Base-by-base conservation (phyloP, 1,140 invertebrate species). In the Tetramorium parvispinum region DNA sequence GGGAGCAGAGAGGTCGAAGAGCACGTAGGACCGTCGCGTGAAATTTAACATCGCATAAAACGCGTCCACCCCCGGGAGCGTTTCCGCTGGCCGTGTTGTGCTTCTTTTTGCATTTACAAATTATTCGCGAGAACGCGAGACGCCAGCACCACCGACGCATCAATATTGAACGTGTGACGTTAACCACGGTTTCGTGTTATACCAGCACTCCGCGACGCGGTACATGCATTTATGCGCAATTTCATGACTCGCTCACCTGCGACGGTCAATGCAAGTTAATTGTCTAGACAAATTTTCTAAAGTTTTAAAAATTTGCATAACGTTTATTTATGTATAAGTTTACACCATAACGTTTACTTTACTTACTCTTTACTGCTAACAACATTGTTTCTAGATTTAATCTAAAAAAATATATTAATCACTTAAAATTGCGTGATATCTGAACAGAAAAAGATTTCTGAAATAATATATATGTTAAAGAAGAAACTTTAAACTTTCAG, bases 31-130 rank as follows among this genome's bases (percentile, higher is more conserved):
- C n/a, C n/a, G 24, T 79, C 46, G 63, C 37, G 46, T 32, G 32
- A 68, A 68, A 81, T 68, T 68, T 68, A 81, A 68, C 63, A 21
- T 68, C 61, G 63, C 63, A 53, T 53, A 78, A 78, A 78, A 78
- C 59, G 63, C 63, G 13, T 55, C n/a, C 77, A 66, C 32, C n/a
- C 43, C n/a, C 59, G 61, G 27, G 43, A 68, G 24, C 49, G 24
- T 66, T 79, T 66, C 16, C 63, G 27, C 61, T 5, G 43, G 46
- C 46, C 13, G 59, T 21, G 40, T 21, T 18, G 37, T n/a, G 40
- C 13, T 66, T 53, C 77, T 81, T 68, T 81, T 81, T 81, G 77
- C 32, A 55, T 55, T 68, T 79, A 79, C 61, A 68, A 79, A 79
- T 81, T 81, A 81, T 68, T 32, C 61, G 46, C 77, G 63, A 68